These are phyloP conservation scores for Donacobius atricapilla DNA, from an alignment of 2,113 vertebrate genomes.

Conservation along the genomic window DNA sequence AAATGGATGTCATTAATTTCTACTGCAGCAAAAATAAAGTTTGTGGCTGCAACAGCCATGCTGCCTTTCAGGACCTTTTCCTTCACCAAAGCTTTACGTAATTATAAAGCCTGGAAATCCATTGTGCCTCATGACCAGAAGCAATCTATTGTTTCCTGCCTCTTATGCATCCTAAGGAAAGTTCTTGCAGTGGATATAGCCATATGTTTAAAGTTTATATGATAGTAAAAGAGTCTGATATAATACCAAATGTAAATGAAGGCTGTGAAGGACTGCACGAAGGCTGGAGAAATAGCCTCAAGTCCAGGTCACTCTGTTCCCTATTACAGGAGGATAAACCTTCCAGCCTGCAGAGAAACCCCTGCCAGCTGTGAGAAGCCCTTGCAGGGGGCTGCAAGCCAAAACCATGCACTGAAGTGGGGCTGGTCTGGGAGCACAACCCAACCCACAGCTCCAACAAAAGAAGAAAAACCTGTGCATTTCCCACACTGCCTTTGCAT, in stretches of 20 bases:
- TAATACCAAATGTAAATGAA: background rate
- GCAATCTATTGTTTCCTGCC: background rate
- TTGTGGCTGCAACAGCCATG: background rate
- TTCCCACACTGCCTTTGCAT: background rate
- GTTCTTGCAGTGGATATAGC: background rate
- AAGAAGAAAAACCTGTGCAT: background rate
- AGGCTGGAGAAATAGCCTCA: background rate
- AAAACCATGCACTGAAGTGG: background rate
- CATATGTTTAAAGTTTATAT: background rate
- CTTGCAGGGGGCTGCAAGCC: background rate
- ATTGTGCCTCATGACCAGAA: background rate
- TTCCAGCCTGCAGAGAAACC: background rate
- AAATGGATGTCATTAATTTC: constrained; percentile 21
- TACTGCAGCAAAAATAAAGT: background rate
- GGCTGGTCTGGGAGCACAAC: background rate
- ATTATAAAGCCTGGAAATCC: constrained; percentile 1
- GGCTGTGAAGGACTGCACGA: background rate
- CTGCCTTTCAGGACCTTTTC: background rate
- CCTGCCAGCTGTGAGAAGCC: background rate
- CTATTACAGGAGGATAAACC: background rate
- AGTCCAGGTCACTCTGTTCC: background rate
- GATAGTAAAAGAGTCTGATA: background rate
- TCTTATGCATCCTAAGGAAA: background rate
- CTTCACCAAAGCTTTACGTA: background rate
- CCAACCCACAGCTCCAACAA: background rate